phyloP scores from a whole-genome alignment of 2,113 vertebrate genomes.

The Anoura caudifer region DNA sequence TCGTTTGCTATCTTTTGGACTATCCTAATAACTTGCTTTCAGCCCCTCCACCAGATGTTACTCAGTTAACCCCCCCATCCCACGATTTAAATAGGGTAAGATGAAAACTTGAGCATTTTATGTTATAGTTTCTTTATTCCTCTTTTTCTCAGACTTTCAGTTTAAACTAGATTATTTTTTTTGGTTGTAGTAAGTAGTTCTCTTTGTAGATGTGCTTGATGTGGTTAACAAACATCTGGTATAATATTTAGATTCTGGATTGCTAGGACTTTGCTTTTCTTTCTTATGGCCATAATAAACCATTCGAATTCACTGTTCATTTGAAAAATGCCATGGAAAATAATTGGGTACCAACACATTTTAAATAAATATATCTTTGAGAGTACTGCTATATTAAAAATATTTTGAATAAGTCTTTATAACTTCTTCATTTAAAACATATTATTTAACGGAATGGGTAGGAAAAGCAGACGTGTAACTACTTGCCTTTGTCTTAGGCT shows the following conservation, averaged over 20 bases:
- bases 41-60: constrained; percentile 94
- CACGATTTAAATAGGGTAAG: constrained; percentile 98
- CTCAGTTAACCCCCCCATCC: constrained; percentile 97
- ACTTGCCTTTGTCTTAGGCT: constrained; percentile 85
- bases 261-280: background rate
- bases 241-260: background rate
- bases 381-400: background rate
- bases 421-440: background rate
- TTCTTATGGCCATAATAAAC: background rate
- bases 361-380: constrained; percentile 2
- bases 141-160: background rate
- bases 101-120: background rate
- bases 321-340: background rate
- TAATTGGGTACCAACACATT: background rate
- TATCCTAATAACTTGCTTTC: constrained; percentile 99
- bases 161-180: constrained; percentile 7
- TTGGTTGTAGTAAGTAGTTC: background rate
- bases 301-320: background rate
- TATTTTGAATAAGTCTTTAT: constrained; percentile 35
- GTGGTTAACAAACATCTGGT: background rate
- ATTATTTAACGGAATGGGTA: constrained; percentile 27
- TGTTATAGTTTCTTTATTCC: background rate
- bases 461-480: constrained; percentile 56
- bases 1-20: constrained; percentile 98
- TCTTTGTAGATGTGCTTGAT: background rate